Conservation (phyloP, 1,140 invertebrate genomes). For the Papilio aristodemus region DNA sequence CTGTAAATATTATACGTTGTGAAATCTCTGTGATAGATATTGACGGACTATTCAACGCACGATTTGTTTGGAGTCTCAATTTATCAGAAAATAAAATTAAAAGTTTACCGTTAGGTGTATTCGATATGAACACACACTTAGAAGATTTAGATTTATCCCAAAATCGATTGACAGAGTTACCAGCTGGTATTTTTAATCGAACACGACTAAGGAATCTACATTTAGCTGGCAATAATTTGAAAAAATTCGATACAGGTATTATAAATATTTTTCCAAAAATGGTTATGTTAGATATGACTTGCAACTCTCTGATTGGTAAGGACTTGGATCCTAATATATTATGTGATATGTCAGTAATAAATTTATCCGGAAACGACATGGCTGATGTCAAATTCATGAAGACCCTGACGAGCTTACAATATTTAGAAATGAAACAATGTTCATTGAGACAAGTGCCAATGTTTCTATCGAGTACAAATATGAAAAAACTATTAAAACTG, state of each 20-base stretch:
- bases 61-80: slow-evolving; percentile 48
- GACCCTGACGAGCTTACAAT: slow-evolving; percentile 46
- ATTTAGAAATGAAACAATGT: slow-evolving; percentile 56
- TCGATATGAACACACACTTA: slow-evolving; percentile 47
- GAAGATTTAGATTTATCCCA: slow-evolving; percentile 56
- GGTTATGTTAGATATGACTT: slow-evolving; percentile 55
- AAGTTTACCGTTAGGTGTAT: slow-evolving; percentile 48
- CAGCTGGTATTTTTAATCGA: slow-evolving; percentile 55
- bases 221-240: slow-evolving; percentile 55
- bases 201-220: slow-evolving; percentile 50
- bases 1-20: slow-evolving; percentile 51
- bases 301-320: slow-evolving; percentile 50
- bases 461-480: slow-evolving; percentile 50
- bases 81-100: slow-evolving; percentile 59
- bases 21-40: slow-evolving; percentile 51
- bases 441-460: slow-evolving; percentile 51
- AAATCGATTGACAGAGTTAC: slow-evolving; percentile 53
- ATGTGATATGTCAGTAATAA: slow-evolving; percentile 44
- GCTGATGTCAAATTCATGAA: slow-evolving; percentile 48
- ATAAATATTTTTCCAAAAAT: slow-evolving; percentile 55
- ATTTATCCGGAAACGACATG: slow-evolving; percentile 66
- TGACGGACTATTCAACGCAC: slow-evolving; percentile 52
- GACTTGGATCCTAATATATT: slow-evolving; percentile 53
- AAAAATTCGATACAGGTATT: slow-evolving; percentile 46
- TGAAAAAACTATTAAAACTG: slow-evolving; percentile 48